Conservation (phyloP, 2,797 vertebrate species). For the Hipposideros larvatus region DNA sequence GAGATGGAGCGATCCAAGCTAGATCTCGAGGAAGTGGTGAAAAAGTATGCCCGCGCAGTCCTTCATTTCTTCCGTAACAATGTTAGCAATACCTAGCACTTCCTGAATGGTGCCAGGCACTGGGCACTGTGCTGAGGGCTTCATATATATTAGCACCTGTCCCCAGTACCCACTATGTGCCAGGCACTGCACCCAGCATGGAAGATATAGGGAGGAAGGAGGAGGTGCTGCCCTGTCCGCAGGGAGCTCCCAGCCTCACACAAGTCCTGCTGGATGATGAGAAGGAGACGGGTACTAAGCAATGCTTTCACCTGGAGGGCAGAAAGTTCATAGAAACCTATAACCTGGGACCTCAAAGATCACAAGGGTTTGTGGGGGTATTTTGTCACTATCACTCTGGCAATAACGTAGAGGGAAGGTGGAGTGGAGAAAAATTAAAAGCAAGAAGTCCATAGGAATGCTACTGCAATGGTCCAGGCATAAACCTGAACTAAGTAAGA, state of each 20-base stretch:
- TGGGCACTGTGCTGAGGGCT: not conserved
- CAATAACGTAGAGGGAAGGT: not conserved
- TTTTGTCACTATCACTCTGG: not conserved
- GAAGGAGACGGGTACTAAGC: not conserved
- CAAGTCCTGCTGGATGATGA: not conserved
- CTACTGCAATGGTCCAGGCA: not conserved
- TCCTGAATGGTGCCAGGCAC: not conserved
- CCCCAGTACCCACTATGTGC: not conserved
- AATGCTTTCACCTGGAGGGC: not conserved
- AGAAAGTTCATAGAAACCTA: not conserved
- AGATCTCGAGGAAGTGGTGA: slow-evolving; percentile 88
- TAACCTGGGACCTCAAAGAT: not conserved
- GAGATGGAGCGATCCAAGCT: slow-evolving; percentile 88
- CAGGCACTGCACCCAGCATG: not conserved
- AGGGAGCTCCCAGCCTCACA: not conserved
- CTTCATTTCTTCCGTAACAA: accelerated
- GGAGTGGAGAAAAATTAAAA: not conserved
- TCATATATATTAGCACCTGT: not conserved
- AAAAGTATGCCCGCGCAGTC: slow-evolving; percentile 83
- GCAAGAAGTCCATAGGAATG: not conserved
- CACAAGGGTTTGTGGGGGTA: not conserved
- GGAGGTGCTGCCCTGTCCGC: not conserved
- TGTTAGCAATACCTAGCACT: not conserved
- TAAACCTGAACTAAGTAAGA: not conserved
- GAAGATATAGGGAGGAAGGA: not conserved